Percentiles rank a stretch among this genome's conserved stretches.
Evolutionary conservation across 2,113 vertebrate species (phyloP).

Genomic region (Murina feae): DNA sequence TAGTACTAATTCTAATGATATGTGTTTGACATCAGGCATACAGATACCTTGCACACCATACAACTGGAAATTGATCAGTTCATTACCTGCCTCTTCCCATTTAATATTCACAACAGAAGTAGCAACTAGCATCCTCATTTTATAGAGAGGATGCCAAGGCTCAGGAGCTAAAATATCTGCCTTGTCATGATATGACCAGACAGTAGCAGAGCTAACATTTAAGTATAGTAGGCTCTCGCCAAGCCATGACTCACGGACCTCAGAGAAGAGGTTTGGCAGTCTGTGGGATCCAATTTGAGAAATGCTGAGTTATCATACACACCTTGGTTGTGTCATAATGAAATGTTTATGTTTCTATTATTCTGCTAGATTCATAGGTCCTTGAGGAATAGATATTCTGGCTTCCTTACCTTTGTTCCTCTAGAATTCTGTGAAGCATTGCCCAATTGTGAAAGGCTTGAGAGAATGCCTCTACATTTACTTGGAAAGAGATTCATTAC

Average conservation of each 20-base stretch:
- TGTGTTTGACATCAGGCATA: background rate
- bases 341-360: background rate
- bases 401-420: background rate
- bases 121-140: background rate
- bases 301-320: background rate
- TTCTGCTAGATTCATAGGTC: background rate
- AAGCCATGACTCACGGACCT: background rate
- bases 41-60: background rate
- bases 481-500: background rate
- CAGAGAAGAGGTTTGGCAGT: background rate
- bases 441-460: background rate
- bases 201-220: background rate
- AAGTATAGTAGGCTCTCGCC: background rate
- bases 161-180: background rate
- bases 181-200: background rate
- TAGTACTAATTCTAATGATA: background rate
- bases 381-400: background rate
- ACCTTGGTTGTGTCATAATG: background rate
- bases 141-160: background rate
- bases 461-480: background rate
- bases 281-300: background rate
- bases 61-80: background rate
- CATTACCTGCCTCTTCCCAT: background rate
- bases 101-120: background rate
- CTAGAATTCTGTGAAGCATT: background rate